Evolutionary conservation across 1,140 invertebrate genomes (phyloP).

Genomic region (Uloborus diversus): DNA sequence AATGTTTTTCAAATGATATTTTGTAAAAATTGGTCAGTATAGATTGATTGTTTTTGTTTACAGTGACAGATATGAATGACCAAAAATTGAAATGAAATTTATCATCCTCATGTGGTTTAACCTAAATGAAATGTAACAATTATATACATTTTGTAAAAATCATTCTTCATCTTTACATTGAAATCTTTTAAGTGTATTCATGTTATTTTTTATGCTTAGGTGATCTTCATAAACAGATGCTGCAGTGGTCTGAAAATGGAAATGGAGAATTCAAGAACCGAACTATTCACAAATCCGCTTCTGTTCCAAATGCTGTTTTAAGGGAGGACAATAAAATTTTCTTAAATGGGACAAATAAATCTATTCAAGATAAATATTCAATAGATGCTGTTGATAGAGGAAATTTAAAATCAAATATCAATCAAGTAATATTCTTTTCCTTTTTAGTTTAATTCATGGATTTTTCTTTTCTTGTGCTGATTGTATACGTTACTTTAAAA

Average conservation of each 20-base stretch:
- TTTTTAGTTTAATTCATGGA: neutral
- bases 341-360: slow-evolving; percentile 12
- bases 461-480: neutral
- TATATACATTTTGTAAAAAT: too few species aligned
- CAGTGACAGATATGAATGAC: too few species aligned
- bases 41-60: too few species aligned
- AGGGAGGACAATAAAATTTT: slow-evolving; percentile 27
- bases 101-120: too few species aligned
- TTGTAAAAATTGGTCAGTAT: too few species aligned
- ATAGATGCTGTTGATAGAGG: neutral
- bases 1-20: too few species aligned
- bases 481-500: neutral
- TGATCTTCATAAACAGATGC: slow-evolving; percentile 28
- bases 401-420: slow-evolving; percentile 8
- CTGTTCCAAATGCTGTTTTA: slow-evolving; percentile 34
- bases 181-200: too few species aligned
- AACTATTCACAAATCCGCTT: slow-evolving; percentile 47
- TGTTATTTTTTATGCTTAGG: slow-evolving; percentile 18
- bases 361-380: slow-evolving; percentile 5
- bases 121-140: too few species aligned
- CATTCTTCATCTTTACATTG: too few species aligned
- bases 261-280: slow-evolving; percentile 13
- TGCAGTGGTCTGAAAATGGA: slow-evolving; percentile 21
- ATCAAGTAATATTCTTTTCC: neutral
- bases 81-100: too few species aligned